phyloP scores from a whole-genome alignment of 53 echinoderm and acorn worm genomes.

The Astropecten irregularis region DNA sequence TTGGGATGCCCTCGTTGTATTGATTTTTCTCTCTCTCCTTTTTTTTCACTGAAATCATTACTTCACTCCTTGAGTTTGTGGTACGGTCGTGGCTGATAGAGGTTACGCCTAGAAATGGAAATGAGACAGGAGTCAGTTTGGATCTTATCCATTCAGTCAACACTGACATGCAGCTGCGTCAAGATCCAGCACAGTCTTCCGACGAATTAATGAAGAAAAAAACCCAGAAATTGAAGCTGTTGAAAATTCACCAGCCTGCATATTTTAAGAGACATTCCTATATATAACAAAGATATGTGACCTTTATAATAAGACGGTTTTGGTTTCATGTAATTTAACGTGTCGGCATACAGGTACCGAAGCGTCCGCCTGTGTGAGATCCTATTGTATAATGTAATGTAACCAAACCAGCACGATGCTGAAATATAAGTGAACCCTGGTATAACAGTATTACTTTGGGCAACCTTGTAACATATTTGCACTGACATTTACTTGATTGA shows the following conservation, averaged over 20 bases:
- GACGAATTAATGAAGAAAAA: too few relatives aligned
- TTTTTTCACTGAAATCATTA: conserved; percentile 2
- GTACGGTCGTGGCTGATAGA: conserved; percentile 2
- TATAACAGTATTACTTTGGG: too few relatives aligned
- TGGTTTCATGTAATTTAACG: too few relatives aligned
- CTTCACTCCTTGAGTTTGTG: conserved; percentile 22
- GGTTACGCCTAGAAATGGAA: conserved; percentile 8
- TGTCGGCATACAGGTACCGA: too few relatives aligned
- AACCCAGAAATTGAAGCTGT: not conserved
- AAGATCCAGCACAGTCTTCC: not conserved
- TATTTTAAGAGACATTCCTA: conserved; percentile 2
- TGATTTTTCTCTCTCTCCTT: not conserved
- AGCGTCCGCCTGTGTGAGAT: too few relatives aligned
- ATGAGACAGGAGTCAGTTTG: not conserved
- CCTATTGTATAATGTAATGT: too few relatives aligned
- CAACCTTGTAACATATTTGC: too few relatives aligned
- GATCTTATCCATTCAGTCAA: not conserved
- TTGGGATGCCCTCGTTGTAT: conserved; percentile 14
- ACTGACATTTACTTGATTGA: too few relatives aligned
- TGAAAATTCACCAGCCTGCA: conserved; percentile 7
- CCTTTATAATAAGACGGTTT: too few relatives aligned
- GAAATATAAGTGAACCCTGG: too few relatives aligned
- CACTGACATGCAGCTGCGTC: conserved; percentile 30
- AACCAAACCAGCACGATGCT: too few relatives aligned
- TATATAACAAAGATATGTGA: too few relatives aligned